Percentiles rank a stretch among this genome's conserved stretches.
Conservation (phyloP, 2,113 vertebrate genomes). For the Epinephelus cyanopodus region DNA sequence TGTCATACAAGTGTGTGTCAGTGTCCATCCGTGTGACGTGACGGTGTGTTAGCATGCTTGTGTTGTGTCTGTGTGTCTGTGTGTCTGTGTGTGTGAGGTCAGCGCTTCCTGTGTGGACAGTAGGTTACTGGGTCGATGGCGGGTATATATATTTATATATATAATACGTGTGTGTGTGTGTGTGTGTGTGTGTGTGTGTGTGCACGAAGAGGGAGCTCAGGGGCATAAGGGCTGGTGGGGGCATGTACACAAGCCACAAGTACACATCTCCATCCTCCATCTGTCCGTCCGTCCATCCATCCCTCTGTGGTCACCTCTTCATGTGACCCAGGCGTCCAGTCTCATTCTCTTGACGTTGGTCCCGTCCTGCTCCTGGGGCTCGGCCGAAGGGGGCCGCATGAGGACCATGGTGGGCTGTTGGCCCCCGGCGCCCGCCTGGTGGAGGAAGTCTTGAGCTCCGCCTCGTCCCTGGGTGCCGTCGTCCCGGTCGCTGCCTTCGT, state of each 20-base stretch:
- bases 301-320: slow-evolving; percentile 63
- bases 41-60: slow-evolving; percentile 67
- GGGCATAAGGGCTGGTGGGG: slow-evolving; percentile 55
- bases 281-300: slow-evolving; percentile 49
- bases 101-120: slow-evolving; percentile 41
- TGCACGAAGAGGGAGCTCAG: slow-evolving; percentile 22
- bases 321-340: slow-evolving; percentile 95
- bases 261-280: slow-evolving; percentile 66
- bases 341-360: slow-evolving; percentile 93
- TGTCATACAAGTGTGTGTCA: slow-evolving; percentile 35
- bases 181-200: slow-evolving; percentile 50
- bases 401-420: slow-evolving; percentile 87
- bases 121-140: slow-evolving; percentile 39
- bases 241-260: slow-evolving; percentile 76
- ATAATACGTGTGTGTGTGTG: not conserved
- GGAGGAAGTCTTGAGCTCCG: slow-evolving; percentile 86
- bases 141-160: not conserved
- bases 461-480: slow-evolving; percentile 79
- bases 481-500: slow-evolving; percentile 94
- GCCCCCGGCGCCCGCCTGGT: slow-evolving; percentile 57
- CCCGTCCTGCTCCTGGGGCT: slow-evolving; percentile 88
- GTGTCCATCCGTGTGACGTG: slow-evolving; percentile 57
- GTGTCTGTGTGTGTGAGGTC: slow-evolving; percentile 31
- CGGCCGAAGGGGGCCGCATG: slow-evolving; percentile 86
- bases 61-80: slow-evolving; percentile 36